A percentile compares a stretch with the other conserved stretches of the same genome.
Conservation (phyloP, 2,888 invertebrate genomes). For the Leucoptera coffeella region DNA sequence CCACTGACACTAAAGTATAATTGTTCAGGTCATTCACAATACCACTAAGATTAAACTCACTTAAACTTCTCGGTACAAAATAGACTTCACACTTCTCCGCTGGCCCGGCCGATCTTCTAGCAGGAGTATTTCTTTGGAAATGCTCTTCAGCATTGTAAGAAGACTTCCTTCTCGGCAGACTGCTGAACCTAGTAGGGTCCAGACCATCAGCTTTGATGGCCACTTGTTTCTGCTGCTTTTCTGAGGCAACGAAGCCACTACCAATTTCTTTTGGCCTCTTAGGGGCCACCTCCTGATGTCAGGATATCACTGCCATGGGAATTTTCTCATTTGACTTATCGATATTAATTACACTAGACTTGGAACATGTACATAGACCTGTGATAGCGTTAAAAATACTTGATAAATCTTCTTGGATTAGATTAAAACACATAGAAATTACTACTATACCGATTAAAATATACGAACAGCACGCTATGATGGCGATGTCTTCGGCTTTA, state of each 20-base stretch:
- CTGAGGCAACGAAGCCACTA: constrained; percentile 11
- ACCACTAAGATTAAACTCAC: constrained; percentile 73
- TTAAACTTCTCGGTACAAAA: constrained; percentile 77
- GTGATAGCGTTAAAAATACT: constrained; percentile 15
- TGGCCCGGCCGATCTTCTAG: constrained; percentile 56
- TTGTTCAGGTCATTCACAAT: too few relatives aligned
- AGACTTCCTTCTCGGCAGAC: constrained; percentile 45
- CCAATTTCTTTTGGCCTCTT: constrained; percentile 19
- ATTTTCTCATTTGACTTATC: constrained; percentile 46
- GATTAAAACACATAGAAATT: constrained; percentile 81
- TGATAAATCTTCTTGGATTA: constrained; percentile 72
- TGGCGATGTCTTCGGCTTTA: constrained; percentile 58
- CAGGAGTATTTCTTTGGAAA: constrained; percentile 62
- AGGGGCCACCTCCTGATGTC: constrained; percentile 43
- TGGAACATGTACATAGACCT: constrained; percentile 17
- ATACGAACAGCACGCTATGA: constrained; percentile 74
- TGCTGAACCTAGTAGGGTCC: constrained; percentile 47
- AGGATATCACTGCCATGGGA: constrained; percentile 47
- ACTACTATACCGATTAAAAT: constrained; percentile 80
- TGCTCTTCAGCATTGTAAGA: constrained; percentile 25
- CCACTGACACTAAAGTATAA: too few relatives aligned
- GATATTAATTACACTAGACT: constrained; percentile 27
- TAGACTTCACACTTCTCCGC: constrained; percentile 68
- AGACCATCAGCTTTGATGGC: constrained; percentile 28
- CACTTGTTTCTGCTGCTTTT: constrained; percentile 19